Conservation (phyloP, 2,797 vertebrate species). For the Triplophysa yarkandensis region DNA sequence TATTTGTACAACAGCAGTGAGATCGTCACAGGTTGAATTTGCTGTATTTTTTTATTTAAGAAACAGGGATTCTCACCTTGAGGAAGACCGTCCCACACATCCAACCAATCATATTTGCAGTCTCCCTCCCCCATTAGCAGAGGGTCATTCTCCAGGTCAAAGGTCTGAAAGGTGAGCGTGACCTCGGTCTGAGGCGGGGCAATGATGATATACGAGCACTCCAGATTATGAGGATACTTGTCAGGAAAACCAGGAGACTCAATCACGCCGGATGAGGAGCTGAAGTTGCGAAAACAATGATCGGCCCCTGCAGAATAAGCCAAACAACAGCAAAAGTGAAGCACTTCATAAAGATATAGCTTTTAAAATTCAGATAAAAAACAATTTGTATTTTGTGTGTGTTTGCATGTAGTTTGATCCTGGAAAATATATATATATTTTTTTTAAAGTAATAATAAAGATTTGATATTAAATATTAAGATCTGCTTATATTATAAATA, state of each 20-base stretch:
- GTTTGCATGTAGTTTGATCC: too few species aligned
- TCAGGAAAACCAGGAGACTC: conserved; percentile 88
- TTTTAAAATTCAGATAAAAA: too few species aligned
- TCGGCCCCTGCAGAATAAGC: conserved; percentile 83
- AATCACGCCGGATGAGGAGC: conserved; percentile 79
- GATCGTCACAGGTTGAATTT: background rate
- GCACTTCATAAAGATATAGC: background rate
- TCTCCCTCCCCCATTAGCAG: conserved; percentile 89
- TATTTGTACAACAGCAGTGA: background rate
- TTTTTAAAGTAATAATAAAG: too few species aligned
- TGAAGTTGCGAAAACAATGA: conserved; percentile 90
- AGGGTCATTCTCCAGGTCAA: conserved; percentile 96
- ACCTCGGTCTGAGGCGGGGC: conserved; percentile 90
- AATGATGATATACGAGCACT: conserved; percentile 85
- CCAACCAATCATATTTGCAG: conserved; percentile 98
- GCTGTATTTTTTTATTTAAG: too few species aligned
- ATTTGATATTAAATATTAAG: too few species aligned
- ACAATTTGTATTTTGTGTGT: too few species aligned
- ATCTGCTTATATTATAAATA: too few species aligned
- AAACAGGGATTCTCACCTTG: conserved; percentile 79
- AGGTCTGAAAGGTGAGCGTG: conserved; percentile 90
- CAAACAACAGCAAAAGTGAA: conserved; percentile 37
- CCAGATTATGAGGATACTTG: conserved; percentile 88
- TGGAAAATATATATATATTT: background rate
- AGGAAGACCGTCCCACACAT: conserved; percentile 97